phyloP scores from a whole-genome alignment of 2,888 invertebrate species.

The Bombylius major region DNA sequence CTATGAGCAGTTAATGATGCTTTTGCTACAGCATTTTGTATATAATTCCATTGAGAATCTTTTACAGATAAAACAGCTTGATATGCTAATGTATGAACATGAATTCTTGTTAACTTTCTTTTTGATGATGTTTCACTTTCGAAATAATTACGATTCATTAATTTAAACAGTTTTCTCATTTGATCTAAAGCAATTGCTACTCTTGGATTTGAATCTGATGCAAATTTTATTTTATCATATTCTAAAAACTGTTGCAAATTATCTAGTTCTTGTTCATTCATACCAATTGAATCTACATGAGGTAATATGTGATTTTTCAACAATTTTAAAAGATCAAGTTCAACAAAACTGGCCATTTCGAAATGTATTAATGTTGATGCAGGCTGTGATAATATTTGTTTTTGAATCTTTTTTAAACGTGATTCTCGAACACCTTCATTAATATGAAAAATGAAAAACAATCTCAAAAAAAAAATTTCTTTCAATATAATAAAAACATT shows the following conservation, averaged over 20 bases:
- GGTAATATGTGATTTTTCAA: constrained; percentile 56
- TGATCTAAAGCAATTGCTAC: constrained; percentile 69
- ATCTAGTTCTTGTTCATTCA: constrained; percentile 79
- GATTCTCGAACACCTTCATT: constrained; percentile 46
- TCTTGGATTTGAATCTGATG: constrained; percentile 66
- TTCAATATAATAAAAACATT: not conserved
- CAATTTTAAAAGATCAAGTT: constrained; percentile 52
- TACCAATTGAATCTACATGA: constrained; percentile 67
- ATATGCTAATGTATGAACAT: constrained; percentile 78
- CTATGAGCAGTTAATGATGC: constrained; percentile 71
- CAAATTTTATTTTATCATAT: constrained; percentile 56
- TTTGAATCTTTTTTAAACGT: constrained; percentile 49
- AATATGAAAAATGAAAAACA: constrained; percentile 7
- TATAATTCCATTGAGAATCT: constrained; percentile 60
- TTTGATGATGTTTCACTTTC: constrained; percentile 24
- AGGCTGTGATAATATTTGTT: constrained; percentile 51
- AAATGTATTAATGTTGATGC: constrained; percentile 57
- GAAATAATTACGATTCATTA: constrained; percentile 22
- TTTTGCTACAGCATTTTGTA: constrained; percentile 67
- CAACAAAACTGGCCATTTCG: constrained; percentile 78
- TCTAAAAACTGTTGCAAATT: constrained; percentile 60
- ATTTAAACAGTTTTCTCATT: constrained; percentile 55
- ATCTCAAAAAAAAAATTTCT: not conserved
- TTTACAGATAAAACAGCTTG: constrained; percentile 66
- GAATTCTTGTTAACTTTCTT: constrained; percentile 57